These are phyloP conservation scores for Trachops cirrhosus DNA, from an alignment of 2,797 vertebrate species.

Conservation along the genomic window DNA sequence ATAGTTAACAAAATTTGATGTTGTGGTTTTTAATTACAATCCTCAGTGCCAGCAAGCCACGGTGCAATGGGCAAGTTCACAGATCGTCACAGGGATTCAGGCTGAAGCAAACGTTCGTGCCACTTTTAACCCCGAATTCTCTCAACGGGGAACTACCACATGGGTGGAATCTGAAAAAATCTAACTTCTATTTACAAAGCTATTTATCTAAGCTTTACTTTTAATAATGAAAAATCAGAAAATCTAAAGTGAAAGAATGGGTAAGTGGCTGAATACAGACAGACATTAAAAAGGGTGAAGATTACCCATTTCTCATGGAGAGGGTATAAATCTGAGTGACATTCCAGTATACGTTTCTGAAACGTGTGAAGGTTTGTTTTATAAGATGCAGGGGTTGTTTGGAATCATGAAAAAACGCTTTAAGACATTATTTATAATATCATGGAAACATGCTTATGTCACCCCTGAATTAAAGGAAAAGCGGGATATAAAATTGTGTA, in stretches of 20 bases:
- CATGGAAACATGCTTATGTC: background rate
- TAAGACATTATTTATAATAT: slow-evolving; percentile 31
- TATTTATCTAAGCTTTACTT: slow-evolving; percentile 41
- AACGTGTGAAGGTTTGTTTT: slow-evolving; percentile 23
- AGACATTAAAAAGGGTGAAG: slow-evolving; percentile 10
- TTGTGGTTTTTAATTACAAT: slow-evolving; percentile 64
- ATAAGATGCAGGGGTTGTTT: background rate
- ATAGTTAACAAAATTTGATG: slow-evolving; percentile 55
- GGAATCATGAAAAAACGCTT: slow-evolving; percentile 45
- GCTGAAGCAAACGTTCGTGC: slow-evolving; percentile 12
- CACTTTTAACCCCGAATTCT: slow-evolving; percentile 30
- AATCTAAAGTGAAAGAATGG: slow-evolving; percentile 1
- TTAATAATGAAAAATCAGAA: slow-evolving; percentile 45
- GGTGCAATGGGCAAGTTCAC: slow-evolving; percentile 35
- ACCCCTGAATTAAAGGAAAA: slow-evolving; percentile 14
- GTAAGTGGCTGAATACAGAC: background rate
- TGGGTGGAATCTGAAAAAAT: background rate
- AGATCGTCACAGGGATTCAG: slow-evolving; percentile 11
- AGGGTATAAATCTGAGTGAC: background rate
- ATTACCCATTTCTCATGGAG: background rate
- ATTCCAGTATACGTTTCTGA: slow-evolving; percentile 14
- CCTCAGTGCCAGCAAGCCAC: slow-evolving; percentile 41
- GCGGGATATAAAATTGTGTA: background rate
- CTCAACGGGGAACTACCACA: slow-evolving; percentile 42
- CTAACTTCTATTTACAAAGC: slow-evolving; percentile 12